Conservation (phyloP, 1,140 invertebrate species). For the Ceratitis capitata region DNA sequence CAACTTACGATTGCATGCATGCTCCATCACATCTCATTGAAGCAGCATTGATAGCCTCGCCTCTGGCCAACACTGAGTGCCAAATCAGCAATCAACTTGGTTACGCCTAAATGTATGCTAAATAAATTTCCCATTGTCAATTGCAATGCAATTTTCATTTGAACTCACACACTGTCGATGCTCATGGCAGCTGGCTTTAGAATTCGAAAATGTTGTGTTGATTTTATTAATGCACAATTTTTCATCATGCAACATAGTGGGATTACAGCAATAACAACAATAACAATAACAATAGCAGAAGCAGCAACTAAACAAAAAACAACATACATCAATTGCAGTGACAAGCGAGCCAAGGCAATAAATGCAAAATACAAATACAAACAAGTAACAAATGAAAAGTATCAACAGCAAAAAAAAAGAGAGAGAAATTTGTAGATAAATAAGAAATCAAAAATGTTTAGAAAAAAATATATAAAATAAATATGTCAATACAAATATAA, state of each 20-base stretch:
- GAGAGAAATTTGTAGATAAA: background rate
- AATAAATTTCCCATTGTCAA: background rate
- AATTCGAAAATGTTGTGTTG: background rate
- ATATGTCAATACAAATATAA: background rate
- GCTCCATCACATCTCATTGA: background rate
- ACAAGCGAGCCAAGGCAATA: background rate
- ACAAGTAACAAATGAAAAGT: background rate
- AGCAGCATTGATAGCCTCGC: background rate
- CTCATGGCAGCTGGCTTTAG: background rate
- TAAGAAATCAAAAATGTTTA: background rate
- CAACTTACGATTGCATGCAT: background rate
- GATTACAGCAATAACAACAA: background rate
- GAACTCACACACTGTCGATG: background rate
- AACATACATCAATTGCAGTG: background rate
- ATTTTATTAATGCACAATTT: background rate
- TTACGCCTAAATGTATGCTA: background rate
- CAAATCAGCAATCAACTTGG: background rate
- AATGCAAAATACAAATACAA: background rate
- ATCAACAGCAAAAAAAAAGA: background rate
- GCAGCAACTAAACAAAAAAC: background rate
- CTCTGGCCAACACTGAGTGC: background rate
- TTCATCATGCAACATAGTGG: background rate
- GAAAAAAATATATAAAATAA: background rate
- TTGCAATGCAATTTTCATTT: background rate
- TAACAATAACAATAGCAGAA: background rate